Evolutionary conservation across 1,140 invertebrate genomes (phyloP).

Genomic region (Drosophila littoralis): DNA sequence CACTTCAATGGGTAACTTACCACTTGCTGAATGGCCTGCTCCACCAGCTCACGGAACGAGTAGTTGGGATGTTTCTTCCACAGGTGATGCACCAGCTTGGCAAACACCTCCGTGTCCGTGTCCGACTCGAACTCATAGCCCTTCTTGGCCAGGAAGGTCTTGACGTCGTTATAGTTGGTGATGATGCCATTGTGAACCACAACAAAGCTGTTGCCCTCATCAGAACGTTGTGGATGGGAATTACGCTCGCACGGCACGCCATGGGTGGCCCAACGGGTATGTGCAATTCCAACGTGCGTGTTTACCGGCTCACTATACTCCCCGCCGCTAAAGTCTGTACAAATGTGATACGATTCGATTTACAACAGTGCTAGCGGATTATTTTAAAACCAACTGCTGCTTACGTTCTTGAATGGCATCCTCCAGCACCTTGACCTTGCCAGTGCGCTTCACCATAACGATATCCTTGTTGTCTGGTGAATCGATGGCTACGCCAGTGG

Average conservation of each 20-base stretch:
- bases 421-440: constrained; percentile 97
- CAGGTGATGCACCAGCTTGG: constrained; percentile 97
- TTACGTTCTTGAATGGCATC: constrained; percentile 90
- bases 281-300: constrained; percentile 97
- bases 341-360: constrained; percentile 3
- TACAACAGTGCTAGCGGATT: neutral
- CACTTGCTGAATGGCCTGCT: constrained; percentile 97
- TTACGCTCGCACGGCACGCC: constrained; percentile 96
- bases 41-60: constrained; percentile 97
- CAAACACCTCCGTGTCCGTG: constrained; percentile 99
- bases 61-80: constrained; percentile 95
- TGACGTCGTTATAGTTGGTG: constrained; percentile 99
- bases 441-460: constrained; percentile 94
- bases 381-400: constrained; percentile 2
- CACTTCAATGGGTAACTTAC: constrained; percentile 30
- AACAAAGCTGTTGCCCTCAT: constrained; percentile 94
- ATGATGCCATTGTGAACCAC: constrained; percentile 99
- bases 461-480: constrained; percentile 91
- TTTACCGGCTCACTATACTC: constrained; percentile 70
- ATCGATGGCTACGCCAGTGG: constrained; percentile 98
- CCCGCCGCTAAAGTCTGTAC: constrained; percentile 66
- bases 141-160: constrained; percentile 95
- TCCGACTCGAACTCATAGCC: constrained; percentile 98
- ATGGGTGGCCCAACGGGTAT: constrained; percentile 99
- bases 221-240: constrained; percentile 99